Percentiles rank a stretch among this genome's conserved stretches.
phyloP scores from a whole-genome alignment of 2,113 vertebrate species.

The Stegostoma tigrinum region DNA sequence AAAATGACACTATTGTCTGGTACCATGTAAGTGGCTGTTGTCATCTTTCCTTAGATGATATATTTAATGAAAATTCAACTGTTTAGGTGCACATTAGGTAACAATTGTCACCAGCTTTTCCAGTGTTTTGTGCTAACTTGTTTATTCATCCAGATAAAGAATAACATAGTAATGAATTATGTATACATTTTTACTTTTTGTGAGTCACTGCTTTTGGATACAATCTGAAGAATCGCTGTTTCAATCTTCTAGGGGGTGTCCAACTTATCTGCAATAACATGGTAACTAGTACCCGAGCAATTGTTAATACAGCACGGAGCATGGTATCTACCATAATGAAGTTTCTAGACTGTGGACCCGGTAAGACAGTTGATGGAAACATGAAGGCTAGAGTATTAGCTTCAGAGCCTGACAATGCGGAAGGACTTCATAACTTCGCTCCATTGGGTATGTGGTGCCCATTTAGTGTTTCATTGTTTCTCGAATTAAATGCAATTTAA shows the following conservation, averaged over 20 bases:
- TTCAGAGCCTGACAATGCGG: constrained; percentile 93
- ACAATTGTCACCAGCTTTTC: neutral
- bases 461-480: neutral
- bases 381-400: constrained; percentile 89
- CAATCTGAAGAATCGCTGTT: neutral
- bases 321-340: constrained; percentile 99
- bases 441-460: constrained; percentile 70
- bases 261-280: constrained; percentile 99
- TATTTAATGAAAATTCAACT: neutral
- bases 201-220: neutral
- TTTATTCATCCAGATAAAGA: neutral
- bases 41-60: neutral
- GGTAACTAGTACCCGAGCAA: constrained; percentile 96
- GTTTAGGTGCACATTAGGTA: neutral
- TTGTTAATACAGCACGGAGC: constrained; percentile 96
- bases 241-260: constrained; percentile 71
- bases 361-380: constrained; percentile 82
- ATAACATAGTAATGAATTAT: neutral
- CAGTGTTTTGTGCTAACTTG: neutral
- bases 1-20: neutral
- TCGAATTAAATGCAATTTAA: neutral
- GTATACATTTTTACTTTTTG: neutral
- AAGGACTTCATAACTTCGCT: constrained; percentile 97
- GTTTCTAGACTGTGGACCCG: constrained; percentile 89
- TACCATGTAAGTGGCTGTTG: neutral